phyloP scores from a whole-genome alignment of 2,888 invertebrate genomes.

The Pterobdella sp. region DNA sequence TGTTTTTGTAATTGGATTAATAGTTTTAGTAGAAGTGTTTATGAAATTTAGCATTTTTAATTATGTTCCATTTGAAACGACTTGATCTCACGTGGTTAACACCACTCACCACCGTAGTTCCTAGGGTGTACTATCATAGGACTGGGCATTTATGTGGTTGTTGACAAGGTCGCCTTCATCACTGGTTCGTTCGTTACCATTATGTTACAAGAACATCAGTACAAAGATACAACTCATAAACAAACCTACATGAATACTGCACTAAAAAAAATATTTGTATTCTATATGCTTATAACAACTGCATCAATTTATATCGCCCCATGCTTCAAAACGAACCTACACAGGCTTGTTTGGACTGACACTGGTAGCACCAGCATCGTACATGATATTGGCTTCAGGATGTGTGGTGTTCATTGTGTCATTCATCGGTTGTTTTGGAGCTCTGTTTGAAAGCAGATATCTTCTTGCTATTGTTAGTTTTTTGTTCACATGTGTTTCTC shows the following conservation, averaged over 20 bases:
- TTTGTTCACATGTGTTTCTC: background rate
- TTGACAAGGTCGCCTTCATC: constrained; percentile 31
- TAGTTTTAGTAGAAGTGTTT: too few relatives aligned
- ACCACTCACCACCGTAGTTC: constrained; percentile 21
- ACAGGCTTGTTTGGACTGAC: constrained; percentile 31
- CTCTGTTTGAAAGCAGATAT: constrained; percentile 34
- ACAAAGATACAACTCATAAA: too few relatives aligned
- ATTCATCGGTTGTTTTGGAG: constrained; percentile 37
- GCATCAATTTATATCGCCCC: too few relatives aligned
- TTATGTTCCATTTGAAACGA: too few relatives aligned
- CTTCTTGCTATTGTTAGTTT: constrained; percentile 33
- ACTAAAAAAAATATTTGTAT: background rate
- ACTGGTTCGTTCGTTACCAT: constrained; percentile 26
- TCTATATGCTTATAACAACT: too few relatives aligned
- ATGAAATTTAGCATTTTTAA: too few relatives aligned
- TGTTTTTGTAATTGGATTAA: too few relatives aligned
- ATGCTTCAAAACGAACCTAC: too few relatives aligned
- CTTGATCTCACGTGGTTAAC: too few relatives aligned
- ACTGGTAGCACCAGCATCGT: constrained; percentile 34
- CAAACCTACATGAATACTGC: too few relatives aligned
- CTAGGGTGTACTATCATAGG: constrained; percentile 34
- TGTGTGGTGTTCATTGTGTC: constrained; percentile 34
- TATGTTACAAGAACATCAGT: constrained; percentile 32
- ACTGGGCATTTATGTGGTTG: constrained; percentile 32
- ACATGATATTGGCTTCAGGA: constrained; percentile 35